Percentiles rank a stretch among this genome's conserved stretches.
Evolutionary conservation across 1,140 invertebrate species (phyloP).

Genomic region (Streblospio benedicti): DNA sequence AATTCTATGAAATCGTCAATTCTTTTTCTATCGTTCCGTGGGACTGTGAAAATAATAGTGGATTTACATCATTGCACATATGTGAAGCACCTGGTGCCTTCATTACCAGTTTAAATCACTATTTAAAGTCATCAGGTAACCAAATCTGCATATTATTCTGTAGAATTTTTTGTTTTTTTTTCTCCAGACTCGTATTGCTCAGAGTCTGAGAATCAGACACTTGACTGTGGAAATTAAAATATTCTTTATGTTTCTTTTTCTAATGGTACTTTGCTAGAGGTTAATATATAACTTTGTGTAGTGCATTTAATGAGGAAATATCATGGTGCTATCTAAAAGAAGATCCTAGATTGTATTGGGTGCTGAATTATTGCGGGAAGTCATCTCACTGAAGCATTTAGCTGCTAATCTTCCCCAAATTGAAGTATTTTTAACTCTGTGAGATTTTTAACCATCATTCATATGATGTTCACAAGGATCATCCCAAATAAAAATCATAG

Average conservation of each 20-base stretch:
- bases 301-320: not conserved
- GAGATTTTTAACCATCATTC: too few relatives aligned
- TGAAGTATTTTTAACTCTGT: too few relatives aligned
- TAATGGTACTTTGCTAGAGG: not conserved
- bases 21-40: constrained; percentile 50
- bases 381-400: too few relatives aligned
- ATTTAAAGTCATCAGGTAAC: constrained; percentile 51
- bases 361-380: too few relatives aligned
- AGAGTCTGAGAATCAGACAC: not conserved
- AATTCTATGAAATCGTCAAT: constrained; percentile 75
- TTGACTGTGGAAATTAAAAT: not conserved
- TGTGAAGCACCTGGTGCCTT: constrained; percentile 94
- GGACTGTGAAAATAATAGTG: not conserved
- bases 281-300: not conserved
- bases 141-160: not conserved
- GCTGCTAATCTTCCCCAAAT: too few relatives aligned
- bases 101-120: constrained; percentile 80
- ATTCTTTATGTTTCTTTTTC: not conserved
- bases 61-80: constrained; percentile 71
- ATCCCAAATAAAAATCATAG: too few relatives aligned
- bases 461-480: too few relatives aligned
- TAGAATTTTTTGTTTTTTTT: not conserved
- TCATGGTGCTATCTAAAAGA: too few relatives aligned
- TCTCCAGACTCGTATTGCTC: not conserved
- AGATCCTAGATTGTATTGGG: too few relatives aligned